Percentiles rank a stretch among this genome's conserved stretches.
These are phyloP conservation scores for Nycteola revayana DNA, from an alignment of 2,888 invertebrate species.

Conservation along the genomic window DNA sequence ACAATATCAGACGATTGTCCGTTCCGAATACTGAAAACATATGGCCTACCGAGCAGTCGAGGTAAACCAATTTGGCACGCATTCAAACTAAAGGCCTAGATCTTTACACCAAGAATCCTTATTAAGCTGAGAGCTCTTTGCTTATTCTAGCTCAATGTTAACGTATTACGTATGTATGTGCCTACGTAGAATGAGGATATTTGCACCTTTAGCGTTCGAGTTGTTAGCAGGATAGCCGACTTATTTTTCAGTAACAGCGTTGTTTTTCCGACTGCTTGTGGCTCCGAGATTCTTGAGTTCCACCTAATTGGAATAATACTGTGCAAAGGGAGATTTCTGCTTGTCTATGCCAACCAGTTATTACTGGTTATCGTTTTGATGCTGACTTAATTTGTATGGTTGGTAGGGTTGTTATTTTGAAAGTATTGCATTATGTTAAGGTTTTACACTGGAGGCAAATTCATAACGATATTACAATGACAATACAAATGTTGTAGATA, in stretches of 20 bases:
- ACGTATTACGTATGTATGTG: constrained; percentile 15
- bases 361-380: no score
- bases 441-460: no score
- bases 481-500: no score
- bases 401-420: no score
- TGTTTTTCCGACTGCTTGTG: constrained; percentile 15
- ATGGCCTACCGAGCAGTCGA: constrained; percentile 23
- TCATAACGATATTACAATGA: no score
- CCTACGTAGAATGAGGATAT: no score
- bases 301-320: constrained; percentile 18
- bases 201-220: constrained; percentile 13
- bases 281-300: not conserved
- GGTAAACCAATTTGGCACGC: constrained; percentile 62
- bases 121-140: constrained; percentile 35
- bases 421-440: no score
- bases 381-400: no score
- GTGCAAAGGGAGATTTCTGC: constrained; percentile 2
- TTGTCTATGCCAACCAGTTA: no score
- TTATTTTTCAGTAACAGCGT: constrained; percentile 8
- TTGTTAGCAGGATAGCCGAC: constrained; percentile 7
- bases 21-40: constrained; percentile 29
- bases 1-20: no score
- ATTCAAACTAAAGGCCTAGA: constrained; percentile 51
- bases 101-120: constrained; percentile 46
- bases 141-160: constrained; percentile 12